Evolutionary conservation across 1,140 invertebrate genomes (phyloP).

Genomic region (Drosophila orosa): DNA sequence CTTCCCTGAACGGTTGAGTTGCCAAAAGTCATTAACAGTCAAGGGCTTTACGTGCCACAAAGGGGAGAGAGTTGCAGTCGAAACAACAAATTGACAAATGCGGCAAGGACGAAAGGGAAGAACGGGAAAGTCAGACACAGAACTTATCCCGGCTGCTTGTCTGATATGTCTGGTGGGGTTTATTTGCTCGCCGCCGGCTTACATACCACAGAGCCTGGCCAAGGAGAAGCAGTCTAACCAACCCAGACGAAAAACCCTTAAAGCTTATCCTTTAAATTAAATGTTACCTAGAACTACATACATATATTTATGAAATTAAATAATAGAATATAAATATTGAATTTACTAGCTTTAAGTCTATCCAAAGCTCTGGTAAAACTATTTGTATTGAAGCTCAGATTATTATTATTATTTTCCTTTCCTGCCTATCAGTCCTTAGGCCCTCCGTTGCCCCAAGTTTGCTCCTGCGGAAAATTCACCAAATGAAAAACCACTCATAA

Average conservation of each 20-base stretch:
- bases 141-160: conserved; percentile 12
- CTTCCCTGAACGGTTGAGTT: conserved; percentile 33
- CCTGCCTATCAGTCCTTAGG: background rate
- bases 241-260: background rate
- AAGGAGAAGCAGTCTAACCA: background rate
- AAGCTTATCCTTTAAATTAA: background rate
- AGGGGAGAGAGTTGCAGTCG: conserved; percentile 7
- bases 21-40: conserved; percentile 51
- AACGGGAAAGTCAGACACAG: conserved; percentile 14
- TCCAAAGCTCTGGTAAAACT: background rate
- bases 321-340: background rate
- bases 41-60: conserved; percentile 24
- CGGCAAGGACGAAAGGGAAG: conserved; percentile 8
- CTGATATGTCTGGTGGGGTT: conserved; percentile 28
- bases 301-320: background rate
- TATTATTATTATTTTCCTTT: background rate
- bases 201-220: background rate
- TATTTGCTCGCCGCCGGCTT: conserved; percentile 14
- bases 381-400: background rate
- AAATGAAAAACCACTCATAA: conserved; percentile 18
- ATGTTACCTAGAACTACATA: background rate
- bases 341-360: background rate
- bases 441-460: background rate
- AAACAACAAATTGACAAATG: conserved; percentile 42
- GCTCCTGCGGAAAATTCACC: background rate